Percentiles rank a stretch among this genome's conserved stretches.
phyloP scores from a whole-genome alignment of 2,888 invertebrate genomes.

The Pseudococcus viburni region DNA sequence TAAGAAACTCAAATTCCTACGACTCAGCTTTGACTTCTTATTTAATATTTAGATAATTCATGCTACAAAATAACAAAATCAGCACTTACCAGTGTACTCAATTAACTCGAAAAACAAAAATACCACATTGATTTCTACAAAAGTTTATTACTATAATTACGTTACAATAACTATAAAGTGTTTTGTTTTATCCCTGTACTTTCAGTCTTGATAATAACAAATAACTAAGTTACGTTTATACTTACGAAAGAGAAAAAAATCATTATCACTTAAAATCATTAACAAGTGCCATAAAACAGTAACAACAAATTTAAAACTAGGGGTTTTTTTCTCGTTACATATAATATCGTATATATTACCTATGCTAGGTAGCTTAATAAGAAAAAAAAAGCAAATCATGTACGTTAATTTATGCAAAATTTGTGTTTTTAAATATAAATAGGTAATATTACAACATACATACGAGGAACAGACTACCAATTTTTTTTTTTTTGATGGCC shows the following conservation, averaged over 20 bases:
- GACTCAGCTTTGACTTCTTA: no score
- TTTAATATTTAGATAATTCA: no score
- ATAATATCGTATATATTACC: constrained; percentile 51
- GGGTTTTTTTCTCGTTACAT: constrained; percentile 36
- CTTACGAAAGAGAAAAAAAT: constrained; percentile 57
- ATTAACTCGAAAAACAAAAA: not conserved
- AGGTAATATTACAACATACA: not conserved
- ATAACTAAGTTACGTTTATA: constrained; percentile 51
- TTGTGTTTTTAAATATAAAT: not conserved
- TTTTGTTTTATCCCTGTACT: constrained; percentile 60
- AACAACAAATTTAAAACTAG: constrained; percentile 64
- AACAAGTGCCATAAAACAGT: constrained; percentile 65
- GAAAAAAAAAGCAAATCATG: constrained; percentile 60
- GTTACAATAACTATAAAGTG: constrained; percentile 60
- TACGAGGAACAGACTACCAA: not conserved
- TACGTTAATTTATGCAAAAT: constrained; percentile 21
- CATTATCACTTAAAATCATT: constrained; percentile 53
- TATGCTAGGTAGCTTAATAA: constrained; percentile 15
- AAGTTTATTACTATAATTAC: constrained; percentile 58
- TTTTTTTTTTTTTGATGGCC: not conserved
- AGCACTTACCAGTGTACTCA: no score
- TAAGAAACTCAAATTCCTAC: no score
- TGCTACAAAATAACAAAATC: no score
- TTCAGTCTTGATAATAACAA: constrained; percentile 61
- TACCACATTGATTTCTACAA: constrained; percentile 27